Evolutionary conservation across 2,797 vertebrate genomes (phyloP).

Genomic region (Cetoscarus ocellatus): DNA sequence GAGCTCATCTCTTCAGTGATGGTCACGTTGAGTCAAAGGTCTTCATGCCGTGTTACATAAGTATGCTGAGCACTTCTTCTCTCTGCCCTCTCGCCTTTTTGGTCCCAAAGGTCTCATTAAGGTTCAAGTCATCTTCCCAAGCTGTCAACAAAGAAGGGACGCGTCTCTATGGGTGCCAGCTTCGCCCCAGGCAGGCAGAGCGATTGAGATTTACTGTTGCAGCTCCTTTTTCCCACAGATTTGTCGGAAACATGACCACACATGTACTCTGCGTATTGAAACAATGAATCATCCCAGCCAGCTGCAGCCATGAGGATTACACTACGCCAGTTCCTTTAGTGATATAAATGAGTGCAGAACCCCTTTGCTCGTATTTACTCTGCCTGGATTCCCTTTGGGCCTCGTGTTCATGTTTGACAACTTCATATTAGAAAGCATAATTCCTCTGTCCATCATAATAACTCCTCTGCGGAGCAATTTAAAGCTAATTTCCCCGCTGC

Average conservation of each 20-base stretch:
- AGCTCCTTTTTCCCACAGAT: constrained; percentile 60
- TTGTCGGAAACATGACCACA: constrained; percentile 55
- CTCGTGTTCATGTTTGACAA: constrained; percentile 54
- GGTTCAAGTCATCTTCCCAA: constrained; percentile 70
- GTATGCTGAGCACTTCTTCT: constrained; percentile 62
- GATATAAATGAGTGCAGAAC: constrained; percentile 41
- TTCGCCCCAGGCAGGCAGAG: constrained; percentile 64
- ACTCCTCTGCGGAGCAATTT: constrained; percentile 41
- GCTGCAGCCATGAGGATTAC: constrained; percentile 44
- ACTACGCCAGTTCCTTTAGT: constrained; percentile 41
- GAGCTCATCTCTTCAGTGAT: constrained; percentile 37
- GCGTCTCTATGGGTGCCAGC: constrained; percentile 56
- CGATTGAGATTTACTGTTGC: constrained; percentile 61
- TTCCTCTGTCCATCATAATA: constrained; percentile 51
- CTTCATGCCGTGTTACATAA: constrained; percentile 78
- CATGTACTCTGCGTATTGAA: constrained; percentile 51
- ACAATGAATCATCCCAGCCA: constrained; percentile 60
- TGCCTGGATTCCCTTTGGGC: constrained; percentile 26
- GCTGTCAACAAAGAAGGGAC: constrained; percentile 59
- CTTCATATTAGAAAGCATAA: constrained; percentile 47
- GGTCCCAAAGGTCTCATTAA: constrained; percentile 63
- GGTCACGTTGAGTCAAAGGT: constrained; percentile 71
- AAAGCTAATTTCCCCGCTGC: constrained; percentile 51
- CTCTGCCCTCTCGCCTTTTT: constrained; percentile 57
- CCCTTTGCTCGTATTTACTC: constrained; percentile 30